Evolutionary conservation across 1,140 invertebrate genomes (phyloP).

Genomic region (Drosophila santomea): DNA sequence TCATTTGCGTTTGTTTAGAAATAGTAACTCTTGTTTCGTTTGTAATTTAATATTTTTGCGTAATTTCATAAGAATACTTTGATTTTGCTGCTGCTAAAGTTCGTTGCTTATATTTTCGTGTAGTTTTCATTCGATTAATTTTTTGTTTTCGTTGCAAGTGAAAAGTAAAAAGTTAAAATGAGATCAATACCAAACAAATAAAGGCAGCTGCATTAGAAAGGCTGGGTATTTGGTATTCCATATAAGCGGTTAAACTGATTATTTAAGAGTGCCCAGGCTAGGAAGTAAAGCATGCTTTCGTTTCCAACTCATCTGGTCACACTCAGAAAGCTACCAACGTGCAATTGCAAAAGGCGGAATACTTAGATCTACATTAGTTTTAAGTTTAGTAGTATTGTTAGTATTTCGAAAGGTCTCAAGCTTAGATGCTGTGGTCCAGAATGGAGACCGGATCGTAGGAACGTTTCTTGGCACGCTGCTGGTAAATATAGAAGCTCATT

Average conservation of each 20-base stretch:
- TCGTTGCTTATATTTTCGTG: slow-evolving; percentile 41
- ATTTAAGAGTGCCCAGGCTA: slow-evolving; percentile 8
- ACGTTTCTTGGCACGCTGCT: slow-evolving; percentile 72
- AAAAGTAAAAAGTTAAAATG: slow-evolving; percentile 73
- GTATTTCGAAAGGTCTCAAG: slow-evolving; percentile 41
- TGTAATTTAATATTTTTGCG: slow-evolving; percentile 41
- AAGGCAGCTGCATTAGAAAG: slow-evolving; percentile 22
- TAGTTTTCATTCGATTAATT: slow-evolving; percentile 28
- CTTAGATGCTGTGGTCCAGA: slow-evolving; percentile 76
- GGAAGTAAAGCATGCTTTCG: not conserved
- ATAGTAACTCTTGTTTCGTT: slow-evolving; percentile 55
- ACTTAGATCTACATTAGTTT: slow-evolving; percentile 31
- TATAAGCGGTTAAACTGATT: slow-evolving; percentile 16
- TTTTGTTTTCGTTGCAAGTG: slow-evolving; percentile 49
- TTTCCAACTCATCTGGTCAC: not conserved
- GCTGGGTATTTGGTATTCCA: slow-evolving; percentile 18
- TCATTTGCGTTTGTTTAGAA: slow-evolving; percentile 34
- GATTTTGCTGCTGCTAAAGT: slow-evolving; percentile 68
- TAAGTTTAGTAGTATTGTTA: slow-evolving; percentile 18
- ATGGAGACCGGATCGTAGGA: slow-evolving; percentile 79
- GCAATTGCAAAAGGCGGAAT: slow-evolving; percentile 10
- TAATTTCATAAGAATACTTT: slow-evolving; percentile 81
- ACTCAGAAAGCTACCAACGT: slow-evolving; percentile 24
- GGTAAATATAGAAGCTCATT: slow-evolving; percentile 39
- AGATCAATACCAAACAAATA: slow-evolving; percentile 76